Evolutionary conservation across 35 echinoderm and acorn worm genomes (phyloP).

Genomic region (Lytechinus variegatus): DNA sequence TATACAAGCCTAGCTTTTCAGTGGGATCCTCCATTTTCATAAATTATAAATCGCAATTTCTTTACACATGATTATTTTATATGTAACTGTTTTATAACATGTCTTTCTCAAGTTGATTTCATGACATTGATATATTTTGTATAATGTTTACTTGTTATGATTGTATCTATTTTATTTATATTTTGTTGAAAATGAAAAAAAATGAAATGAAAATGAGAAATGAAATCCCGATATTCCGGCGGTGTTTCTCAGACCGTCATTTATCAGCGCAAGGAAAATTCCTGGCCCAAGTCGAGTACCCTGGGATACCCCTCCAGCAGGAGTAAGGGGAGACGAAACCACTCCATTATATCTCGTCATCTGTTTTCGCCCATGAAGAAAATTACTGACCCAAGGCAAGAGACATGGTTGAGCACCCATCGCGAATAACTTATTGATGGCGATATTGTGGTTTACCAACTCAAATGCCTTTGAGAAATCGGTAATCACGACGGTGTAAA

Average conservation of each 20-base stretch:
- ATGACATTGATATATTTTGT: no score
- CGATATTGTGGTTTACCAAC: neutral
- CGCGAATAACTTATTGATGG: slow-evolving; percentile 32
- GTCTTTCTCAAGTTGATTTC: no score
- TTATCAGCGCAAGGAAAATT: slow-evolving; percentile 39
- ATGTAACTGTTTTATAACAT: no score
- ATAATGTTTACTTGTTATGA: no score
- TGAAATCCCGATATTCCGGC: neutral
- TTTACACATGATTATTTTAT: no score
- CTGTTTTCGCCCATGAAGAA: neutral
- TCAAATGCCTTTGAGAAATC: slow-evolving; percentile 14
- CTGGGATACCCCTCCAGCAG: neutral
- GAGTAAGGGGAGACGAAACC: slow-evolving; percentile 17
- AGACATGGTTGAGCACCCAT: slow-evolving; percentile 37
- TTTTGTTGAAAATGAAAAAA: no score
- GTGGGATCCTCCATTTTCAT: no score
- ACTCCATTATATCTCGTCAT: neutral
- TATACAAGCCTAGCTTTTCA: no score
- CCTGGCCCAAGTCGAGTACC: slow-evolving; percentile 34
- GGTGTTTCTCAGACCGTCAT: neutral
- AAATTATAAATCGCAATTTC: no score
- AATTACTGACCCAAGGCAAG: slow-evolving; percentile 32
- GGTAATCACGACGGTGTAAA: slow-evolving; percentile 28
- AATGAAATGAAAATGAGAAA: no score
- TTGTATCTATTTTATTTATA: no score